Evolutionary conservation across 2,797 vertebrate species (phyloP).

Genomic region (Myiothlypis chrysogaster): DNA sequence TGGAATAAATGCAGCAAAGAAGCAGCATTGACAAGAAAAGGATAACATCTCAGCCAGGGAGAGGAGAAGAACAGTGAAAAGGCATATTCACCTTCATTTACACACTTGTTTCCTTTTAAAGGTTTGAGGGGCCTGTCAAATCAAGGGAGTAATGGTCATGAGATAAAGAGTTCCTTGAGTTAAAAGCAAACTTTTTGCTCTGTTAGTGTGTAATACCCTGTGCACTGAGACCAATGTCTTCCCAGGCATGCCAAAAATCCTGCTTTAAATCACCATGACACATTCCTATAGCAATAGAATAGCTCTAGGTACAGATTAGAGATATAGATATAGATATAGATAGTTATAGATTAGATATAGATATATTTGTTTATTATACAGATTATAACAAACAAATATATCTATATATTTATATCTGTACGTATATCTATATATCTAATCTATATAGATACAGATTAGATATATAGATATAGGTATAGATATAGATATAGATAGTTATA

Average conservation of each 20-base stretch:
- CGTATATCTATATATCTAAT: too few species aligned
- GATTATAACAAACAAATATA: too few species aligned
- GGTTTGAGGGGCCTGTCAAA: not conserved
- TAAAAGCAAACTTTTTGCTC: not conserved
- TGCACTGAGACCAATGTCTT: not conserved
- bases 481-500: too few species aligned
- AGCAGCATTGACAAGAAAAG: not conserved
- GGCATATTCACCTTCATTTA: not conserved
- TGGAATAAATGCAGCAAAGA: not conserved
- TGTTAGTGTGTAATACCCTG: not conserved
- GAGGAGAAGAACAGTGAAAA: not conserved
- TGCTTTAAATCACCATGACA: not conserved
- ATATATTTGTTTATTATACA: not conserved
- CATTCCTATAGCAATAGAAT: not conserved
- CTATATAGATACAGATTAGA: too few species aligned
- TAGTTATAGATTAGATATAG: too few species aligned
- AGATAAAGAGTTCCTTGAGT: not conserved
- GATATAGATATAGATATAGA: not conserved
- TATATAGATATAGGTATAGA: too few species aligned
- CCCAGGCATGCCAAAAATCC: not conserved
- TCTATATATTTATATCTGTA: too few species aligned
- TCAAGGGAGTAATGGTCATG: not conserved
- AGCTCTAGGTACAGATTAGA: not conserved
- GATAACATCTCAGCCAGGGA: not conserved
- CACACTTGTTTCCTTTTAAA: not conserved